A percentile compares a stretch with the other conserved stretches of the same genome.
These are phyloP conservation scores for Pterocles orientalis DNA, from an alignment of 2,113 vertebrate genomes.

Conservation along the genomic window DNA sequence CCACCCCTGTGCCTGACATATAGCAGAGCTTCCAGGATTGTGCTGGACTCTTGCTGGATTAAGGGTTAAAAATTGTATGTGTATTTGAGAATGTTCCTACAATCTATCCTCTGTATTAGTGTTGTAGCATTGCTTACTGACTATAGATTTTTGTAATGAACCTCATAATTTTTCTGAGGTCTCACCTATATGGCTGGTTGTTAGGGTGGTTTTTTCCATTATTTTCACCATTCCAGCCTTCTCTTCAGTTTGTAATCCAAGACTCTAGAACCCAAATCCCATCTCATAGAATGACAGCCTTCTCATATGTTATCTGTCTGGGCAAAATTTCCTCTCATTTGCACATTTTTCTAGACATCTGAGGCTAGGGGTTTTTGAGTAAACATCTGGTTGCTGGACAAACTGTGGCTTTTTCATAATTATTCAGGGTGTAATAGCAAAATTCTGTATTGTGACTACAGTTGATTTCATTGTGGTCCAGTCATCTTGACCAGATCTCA, in stretches of 20 bases:
- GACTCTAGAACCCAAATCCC: not conserved
- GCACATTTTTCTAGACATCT: not conserved
- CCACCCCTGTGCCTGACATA: not conserved
- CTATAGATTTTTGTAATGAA: not conserved
- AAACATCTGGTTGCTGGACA: not conserved
- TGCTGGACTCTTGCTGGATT: not conserved
- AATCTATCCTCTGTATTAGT: not conserved
- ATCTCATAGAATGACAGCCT: not conserved
- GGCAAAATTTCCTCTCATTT: not conserved
- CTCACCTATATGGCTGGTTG: accelerated
- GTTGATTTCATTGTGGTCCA: not conserved
- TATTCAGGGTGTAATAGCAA: not conserved
- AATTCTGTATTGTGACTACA: not conserved
- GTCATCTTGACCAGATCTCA: not conserved
- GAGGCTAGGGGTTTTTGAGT: not conserved
- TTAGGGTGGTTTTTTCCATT: not conserved
- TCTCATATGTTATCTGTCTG: not conserved
- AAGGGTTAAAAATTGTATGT: not conserved
- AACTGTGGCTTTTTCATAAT: not conserved
- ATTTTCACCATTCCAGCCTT: not conserved
- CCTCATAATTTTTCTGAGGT: not conserved
- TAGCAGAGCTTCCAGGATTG: not conserved
- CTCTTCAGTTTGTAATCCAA: not conserved
- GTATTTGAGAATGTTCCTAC: not conserved
- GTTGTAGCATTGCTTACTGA: not conserved